Evolutionary conservation across 2,113 vertebrate species (phyloP), one percentile per base, ranked within the genome.

Genomic region (Colius striatus): DNA sequence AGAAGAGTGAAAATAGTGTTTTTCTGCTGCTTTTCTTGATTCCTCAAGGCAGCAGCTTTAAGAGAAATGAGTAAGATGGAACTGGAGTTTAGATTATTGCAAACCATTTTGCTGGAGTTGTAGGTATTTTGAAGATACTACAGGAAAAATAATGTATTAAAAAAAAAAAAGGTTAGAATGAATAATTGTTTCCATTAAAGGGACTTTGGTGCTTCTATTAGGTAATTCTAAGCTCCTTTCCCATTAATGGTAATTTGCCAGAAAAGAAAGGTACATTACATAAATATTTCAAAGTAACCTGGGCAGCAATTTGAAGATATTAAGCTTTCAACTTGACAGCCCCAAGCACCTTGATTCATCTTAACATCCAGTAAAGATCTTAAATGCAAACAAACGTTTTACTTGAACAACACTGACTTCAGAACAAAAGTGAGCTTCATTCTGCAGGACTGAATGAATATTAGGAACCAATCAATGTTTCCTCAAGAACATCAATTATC

Each of bases 231-330:
- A 90, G 50, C 88, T 95, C 73, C 88, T 86, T 96, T 94, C 61
- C 88, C 83, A 92, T 90, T 96, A 96, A 93, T 84, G 80, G 93
- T 96, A 93, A 92, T 96, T 97, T 96, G 90, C 95, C 83, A 93
- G 93, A 90, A 94, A 96, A 89, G 88, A 84, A 95, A 96, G 88
- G 80, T 75, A 84, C 88, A 89, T 95, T 95, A 90, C 73, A 93
- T 92, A 96, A 96, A 96, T 96, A 96, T 96, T 96, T 96, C 90
- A 93, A 78, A 95, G 80, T 94, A 95, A 90, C 76, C 86, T 82
- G 80, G 94, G 91, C 93, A 96, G 80, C 93, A 96, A 87, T 97
- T 97, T 96, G 68, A 92, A 87, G 90, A 87, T 95, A 84, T 51
- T 95, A 95, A 96, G 73, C 92, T 96, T 95, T 97, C 90, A 94